phyloP scores from a whole-genome alignment of 2,113 vertebrate genomes.

The Dipodomys ordii region DNA sequence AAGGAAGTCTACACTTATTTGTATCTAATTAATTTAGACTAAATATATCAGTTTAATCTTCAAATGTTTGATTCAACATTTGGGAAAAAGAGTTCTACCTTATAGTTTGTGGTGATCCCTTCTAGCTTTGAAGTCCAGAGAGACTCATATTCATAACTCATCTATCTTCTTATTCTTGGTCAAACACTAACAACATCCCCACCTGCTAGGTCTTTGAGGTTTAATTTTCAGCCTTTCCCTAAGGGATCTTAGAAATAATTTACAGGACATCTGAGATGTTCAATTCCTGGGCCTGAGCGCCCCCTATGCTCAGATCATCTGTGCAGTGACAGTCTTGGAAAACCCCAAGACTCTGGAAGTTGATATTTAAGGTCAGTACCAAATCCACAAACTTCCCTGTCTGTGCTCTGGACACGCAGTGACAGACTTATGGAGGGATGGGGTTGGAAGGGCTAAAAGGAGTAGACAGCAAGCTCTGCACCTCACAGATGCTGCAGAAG shows the following conservation, averaged over 20 bases:
- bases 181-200: background rate
- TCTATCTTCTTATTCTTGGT: background rate
- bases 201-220: background rate
- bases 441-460: background rate
- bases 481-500: background rate
- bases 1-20: background rate
- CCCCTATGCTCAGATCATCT: conserved; percentile 57
- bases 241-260: background rate
- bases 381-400: conserved; percentile 41
- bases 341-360: background rate
- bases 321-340: background rate
- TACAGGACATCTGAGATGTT: background rate
- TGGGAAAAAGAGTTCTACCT: background rate
- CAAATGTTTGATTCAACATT: background rate
- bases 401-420: background rate
- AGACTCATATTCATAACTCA: background rate
- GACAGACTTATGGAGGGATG: conserved; percentile 16
- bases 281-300: conserved; percentile 65
- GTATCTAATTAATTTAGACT: conserved; percentile 3
- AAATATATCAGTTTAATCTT: background rate
- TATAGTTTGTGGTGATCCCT: background rate
- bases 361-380: background rate
- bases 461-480: background rate
- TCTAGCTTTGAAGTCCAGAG: conserved; percentile 1
- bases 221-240: background rate